phyloP scores from a whole-genome alignment of 2,113 vertebrate genomes.

The Sinocyclocheilus rhinocerous region DNA sequence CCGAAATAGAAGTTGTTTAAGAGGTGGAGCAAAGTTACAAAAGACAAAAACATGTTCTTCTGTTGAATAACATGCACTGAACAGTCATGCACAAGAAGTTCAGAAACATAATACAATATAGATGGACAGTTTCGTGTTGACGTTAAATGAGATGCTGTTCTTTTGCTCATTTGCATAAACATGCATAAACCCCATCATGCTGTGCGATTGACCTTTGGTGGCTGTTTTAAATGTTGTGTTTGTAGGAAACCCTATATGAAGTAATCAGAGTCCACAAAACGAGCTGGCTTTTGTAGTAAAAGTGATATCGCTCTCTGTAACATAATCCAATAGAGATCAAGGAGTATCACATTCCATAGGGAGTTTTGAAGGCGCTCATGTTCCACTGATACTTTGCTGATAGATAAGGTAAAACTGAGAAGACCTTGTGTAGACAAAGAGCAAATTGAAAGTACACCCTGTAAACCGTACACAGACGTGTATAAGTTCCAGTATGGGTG shows the following conservation, averaged over 20 bases:
- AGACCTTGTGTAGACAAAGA: neutral
- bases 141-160: neutral
- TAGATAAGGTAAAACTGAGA: neutral
- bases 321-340: constrained; percentile 18
- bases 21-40: neutral
- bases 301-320: constrained; percentile 33
- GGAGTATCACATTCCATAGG: neutral
- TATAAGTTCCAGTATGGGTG: neutral
- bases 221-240: constrained; percentile 8
- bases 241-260: constrained; percentile 27
- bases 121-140: neutral
- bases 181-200: neutral
- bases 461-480: neutral
- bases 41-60: neutral
- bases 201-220: constrained; percentile 4
- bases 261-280: constrained; percentile 28
- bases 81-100: neutral
- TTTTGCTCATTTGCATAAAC: neutral
- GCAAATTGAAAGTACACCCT: neutral
- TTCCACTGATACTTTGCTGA: constrained; percentile 12
- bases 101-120: neutral
- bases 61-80: neutral
- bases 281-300: constrained; percentile 6
- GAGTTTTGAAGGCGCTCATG: neutral
- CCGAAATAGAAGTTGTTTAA: neutral